Conservation (phyloP, 2,888 invertebrate species). For the Cephus rjabovi region DNA sequence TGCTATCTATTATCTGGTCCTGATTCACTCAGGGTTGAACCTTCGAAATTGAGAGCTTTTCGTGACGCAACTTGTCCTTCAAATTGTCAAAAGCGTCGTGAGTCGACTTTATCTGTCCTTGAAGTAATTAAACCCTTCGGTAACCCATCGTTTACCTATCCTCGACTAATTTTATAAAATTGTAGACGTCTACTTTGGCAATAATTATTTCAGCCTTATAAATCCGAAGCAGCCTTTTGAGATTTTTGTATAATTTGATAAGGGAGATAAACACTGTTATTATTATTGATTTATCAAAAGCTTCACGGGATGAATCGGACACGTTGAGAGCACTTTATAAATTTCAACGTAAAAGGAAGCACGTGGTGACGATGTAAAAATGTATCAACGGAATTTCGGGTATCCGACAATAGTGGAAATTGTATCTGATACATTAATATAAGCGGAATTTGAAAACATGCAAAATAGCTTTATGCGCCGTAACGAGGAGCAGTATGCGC, state of each 20-base stretch:
- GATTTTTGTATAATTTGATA: neutral
- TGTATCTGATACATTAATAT: neutral
- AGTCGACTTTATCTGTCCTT: neutral
- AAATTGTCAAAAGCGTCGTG: slow-evolving; percentile 39
- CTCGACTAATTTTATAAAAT: slow-evolving; percentile 23
- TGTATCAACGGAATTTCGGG: no score
- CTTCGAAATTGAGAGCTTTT: neutral
- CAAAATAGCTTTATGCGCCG: neutral
- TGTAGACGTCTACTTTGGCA: no score
- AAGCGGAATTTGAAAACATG: neutral
- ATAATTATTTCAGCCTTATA: neutral
- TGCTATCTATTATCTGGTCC: neutral
- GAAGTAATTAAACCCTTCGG: slow-evolving; percentile 24
- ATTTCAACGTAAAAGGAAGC: neutral
- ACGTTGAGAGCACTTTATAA: neutral
- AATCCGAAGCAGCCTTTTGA: neutral
- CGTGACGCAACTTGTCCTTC: slow-evolving; percentile 24
- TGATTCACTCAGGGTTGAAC: neutral
- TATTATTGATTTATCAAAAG: neutral
- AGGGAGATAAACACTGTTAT: neutral
- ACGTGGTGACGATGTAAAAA: no score
- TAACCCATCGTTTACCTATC: slow-evolving; percentile 19
- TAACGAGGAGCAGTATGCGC: neutral
- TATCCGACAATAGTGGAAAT: neutral
- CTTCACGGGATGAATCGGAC: neutral